These are phyloP conservation scores for Eurytoma californica DNA, from an alignment of 2,888 invertebrate genomes.

Conservation along the genomic window DNA sequence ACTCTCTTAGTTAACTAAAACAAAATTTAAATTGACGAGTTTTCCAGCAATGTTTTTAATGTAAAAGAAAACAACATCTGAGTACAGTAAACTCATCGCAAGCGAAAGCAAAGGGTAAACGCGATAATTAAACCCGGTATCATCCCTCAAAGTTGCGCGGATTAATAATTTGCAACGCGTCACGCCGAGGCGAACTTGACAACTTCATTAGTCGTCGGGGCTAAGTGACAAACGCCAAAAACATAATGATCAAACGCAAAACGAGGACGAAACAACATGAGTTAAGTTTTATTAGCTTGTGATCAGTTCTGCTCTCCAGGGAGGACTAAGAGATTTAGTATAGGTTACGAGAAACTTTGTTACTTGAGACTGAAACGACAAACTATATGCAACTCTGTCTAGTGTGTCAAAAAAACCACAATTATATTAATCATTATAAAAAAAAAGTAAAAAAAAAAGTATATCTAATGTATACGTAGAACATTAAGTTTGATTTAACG, in stretches of 20 bases:
- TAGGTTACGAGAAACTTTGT: slow-evolving; percentile 55
- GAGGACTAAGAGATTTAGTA: slow-evolving; percentile 59
- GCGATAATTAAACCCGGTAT: not conserved
- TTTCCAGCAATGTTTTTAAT: too few relatives aligned
- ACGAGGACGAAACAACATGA: not conserved
- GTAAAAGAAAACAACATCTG: not conserved
- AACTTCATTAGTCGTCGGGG: slow-evolving; percentile 5
- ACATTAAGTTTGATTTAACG: slow-evolving; percentile 73
- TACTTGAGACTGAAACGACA: slow-evolving; percentile 64
- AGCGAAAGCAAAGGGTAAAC: slow-evolving; percentile 21
- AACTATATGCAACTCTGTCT: slow-evolving; percentile 64
- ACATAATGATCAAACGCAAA: slow-evolving; percentile 27
- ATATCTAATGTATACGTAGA: slow-evolving; percentile 66
- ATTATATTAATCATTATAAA: slow-evolving; percentile 45
- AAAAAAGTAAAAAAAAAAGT: slow-evolving; percentile 55
- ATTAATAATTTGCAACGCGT: slow-evolving; percentile 8
- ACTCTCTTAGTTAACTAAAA: too few relatives aligned
- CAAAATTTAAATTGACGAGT: too few relatives aligned
- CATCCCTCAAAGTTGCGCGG: slow-evolving; percentile 9
- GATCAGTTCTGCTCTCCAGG: slow-evolving; percentile 63
- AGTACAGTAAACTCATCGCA: not conserved
- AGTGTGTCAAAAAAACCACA: slow-evolving; percentile 63
- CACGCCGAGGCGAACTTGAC: not conserved
- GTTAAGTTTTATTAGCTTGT: slow-evolving; percentile 52
- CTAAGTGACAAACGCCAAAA: not conserved